Percentiles rank a stretch among this genome's conserved stretches.
Evolutionary conservation across 2,888 invertebrate genomes (phyloP).

Genomic region (Prionchulus punctatus): DNA sequence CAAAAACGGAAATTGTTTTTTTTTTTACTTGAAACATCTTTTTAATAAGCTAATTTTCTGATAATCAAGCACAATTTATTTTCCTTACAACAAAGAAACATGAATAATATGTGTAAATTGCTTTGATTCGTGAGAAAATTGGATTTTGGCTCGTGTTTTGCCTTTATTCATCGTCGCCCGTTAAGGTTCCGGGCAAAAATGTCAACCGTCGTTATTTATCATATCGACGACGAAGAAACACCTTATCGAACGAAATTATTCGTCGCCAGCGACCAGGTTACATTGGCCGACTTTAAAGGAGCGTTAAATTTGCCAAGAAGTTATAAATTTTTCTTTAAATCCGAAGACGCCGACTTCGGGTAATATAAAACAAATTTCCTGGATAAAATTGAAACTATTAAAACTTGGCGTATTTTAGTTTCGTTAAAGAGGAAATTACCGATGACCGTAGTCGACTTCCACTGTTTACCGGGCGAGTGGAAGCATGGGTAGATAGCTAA

Average conservation of each 20-base stretch:
- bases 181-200: too few relatives aligned
- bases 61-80: too few relatives aligned
- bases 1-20: too few relatives aligned
- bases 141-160: too few relatives aligned
- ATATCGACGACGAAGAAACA: conserved; percentile 96
- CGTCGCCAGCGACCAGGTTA: conserved; percentile 56
- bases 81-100: too few relatives aligned
- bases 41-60: too few relatives aligned
- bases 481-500: conserved; percentile 78
- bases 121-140: too few relatives aligned
- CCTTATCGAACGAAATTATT: conserved; percentile 94
- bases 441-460: conserved; percentile 88
- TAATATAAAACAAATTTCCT: not conserved
- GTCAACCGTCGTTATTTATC: too few relatives aligned
- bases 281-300: conserved; percentile 11
- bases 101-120: too few relatives aligned
- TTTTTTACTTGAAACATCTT: too few relatives aligned
- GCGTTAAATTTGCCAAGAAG: not conserved
- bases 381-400: not conserved
- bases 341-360: conserved; percentile 74
- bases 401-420: conserved; percentile 64
- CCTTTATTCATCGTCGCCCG: too few relatives aligned
- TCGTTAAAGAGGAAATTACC: conserved; percentile 94
- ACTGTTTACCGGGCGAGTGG: conserved; percentile 78
- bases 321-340: conserved; percentile 98